These are phyloP conservation scores for Ramphastos sulfuratus DNA, from an alignment of 2,113 vertebrate species.

Conservation along the genomic window DNA sequence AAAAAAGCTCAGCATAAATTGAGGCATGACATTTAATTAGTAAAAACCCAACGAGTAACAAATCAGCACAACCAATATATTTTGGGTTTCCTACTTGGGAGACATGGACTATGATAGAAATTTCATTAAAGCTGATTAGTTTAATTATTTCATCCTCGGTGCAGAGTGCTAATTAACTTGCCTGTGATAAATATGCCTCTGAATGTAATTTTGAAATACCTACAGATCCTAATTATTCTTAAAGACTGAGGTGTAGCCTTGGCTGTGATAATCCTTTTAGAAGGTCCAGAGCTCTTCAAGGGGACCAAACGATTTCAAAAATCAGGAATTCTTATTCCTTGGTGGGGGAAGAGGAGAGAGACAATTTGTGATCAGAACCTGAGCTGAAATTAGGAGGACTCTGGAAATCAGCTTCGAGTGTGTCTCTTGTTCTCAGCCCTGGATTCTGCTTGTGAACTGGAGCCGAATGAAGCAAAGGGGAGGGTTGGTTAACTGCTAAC, in stretches of 20 bases:
- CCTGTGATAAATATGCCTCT: conserved; percentile 58
- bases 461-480: conserved; percentile 18
- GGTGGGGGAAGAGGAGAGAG: background rate
- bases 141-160: conserved; percentile 71
- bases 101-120: conserved; percentile 58
- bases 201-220: conserved; percentile 59
- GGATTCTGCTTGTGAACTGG: conserved; percentile 8
- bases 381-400: conserved; percentile 33
- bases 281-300: conserved; percentile 40
- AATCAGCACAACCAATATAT: conserved; percentile 59
- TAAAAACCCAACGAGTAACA: conserved; percentile 42
- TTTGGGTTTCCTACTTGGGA: conserved; percentile 57
- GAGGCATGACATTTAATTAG: conserved; percentile 50
- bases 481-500: conserved; percentile 10
- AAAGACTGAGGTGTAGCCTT: conserved; percentile 33
- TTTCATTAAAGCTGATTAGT: conserved; percentile 64
- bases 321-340: background rate
- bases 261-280: conserved; percentile 10
- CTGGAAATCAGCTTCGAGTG: conserved; percentile 24
- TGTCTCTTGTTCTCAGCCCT: background rate
- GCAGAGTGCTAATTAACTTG: conserved; percentile 60
- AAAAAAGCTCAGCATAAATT: conserved; percentile 28
- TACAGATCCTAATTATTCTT: conserved; percentile 63
- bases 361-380: conserved; percentile 41
- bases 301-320: background rate